Evolutionary conservation across 2,888 invertebrate genomes (phyloP), one percentile per base, ranked within the genome.

Genomic region (Cerastis leucographa): DNA sequence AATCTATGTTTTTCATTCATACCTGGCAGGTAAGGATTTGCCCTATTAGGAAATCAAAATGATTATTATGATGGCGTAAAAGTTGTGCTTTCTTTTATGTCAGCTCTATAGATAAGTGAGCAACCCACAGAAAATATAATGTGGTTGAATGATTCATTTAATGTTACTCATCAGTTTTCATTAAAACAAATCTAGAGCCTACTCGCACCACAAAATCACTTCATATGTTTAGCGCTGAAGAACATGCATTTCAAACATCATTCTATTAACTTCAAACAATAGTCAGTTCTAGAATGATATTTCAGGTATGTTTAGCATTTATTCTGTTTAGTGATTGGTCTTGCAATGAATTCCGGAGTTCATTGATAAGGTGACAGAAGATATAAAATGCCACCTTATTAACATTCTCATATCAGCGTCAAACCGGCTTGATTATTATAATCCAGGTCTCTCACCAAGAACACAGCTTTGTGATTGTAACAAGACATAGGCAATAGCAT

Each of bases 1-100:
- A 80, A 84, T 71, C 25, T 77, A 29, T 75, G 44, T 69, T 42
- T 56, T 44, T 74, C 25, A 67, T 62, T 68, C 67, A 68, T 59
- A 19, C 35, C 22, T 0, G 35, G 14, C 61, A 71, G 80, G 68
- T 80, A 80, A 74, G 80, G 9, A 54, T 42, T 61, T 44, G 25
- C 2, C 17, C 2, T 19, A 40, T 35, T 40, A 51, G 25, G n/a
- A 35, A 61, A 42, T 42, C 42, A n/a, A 64, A 64, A 64, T 35
- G 7, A 29, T 25, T 56, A 17, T 17, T 14, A 17, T 8, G 7
- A n/a, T 64, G 22, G 8, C 2, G n/a, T 42, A n/a, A n/a, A 64
- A 1, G n/a, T 42, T 62, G 8, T 42, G 62, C n/a, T 14, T 14
- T 14, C 40, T 42, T 14, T 29, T 29, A 9, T 59, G 19, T 59